Conservation (phyloP, 2,113 vertebrate genomes). For the Leptobrachium leishanense region DNA sequence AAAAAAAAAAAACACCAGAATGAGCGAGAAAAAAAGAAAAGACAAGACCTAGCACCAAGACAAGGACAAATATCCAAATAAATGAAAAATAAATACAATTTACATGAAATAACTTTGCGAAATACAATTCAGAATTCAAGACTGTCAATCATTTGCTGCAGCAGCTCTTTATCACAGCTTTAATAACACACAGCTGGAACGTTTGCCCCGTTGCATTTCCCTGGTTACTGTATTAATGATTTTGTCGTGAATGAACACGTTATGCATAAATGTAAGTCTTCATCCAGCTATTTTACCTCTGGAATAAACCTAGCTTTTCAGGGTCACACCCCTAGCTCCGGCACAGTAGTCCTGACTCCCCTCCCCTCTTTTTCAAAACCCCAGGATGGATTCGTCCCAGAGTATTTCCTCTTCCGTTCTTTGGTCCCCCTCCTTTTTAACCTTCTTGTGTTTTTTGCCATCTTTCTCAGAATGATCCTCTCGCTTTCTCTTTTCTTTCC, state of each 20-base stretch:
- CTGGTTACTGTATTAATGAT: background rate
- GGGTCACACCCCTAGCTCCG: no score
- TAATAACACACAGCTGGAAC: background rate
- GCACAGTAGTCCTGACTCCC: constrained; percentile 24
- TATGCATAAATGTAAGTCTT: background rate
- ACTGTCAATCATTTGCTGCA: background rate
- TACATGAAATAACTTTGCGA: constrained; percentile 1
- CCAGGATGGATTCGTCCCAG: constrained; percentile 82
- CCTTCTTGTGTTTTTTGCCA: constrained; percentile 67
- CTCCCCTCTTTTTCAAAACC: constrained; percentile 60
- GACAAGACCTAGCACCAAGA: background rate
- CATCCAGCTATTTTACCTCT: background rate
- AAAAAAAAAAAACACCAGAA: no score
- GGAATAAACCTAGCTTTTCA: no score
- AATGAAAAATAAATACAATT: constrained; percentile 36
- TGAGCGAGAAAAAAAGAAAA: background rate
- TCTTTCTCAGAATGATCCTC: constrained; percentile 53
- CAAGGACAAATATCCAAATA: background rate
- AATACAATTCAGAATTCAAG: constrained; percentile 4
- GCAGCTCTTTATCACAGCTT: constrained; percentile 4
- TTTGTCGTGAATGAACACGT: background rate
- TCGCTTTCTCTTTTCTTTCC: constrained; percentile 56
- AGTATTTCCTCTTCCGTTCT: constrained; percentile 84
- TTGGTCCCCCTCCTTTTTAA: constrained; percentile 65
- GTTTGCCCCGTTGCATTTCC: background rate